Percentiles rank a stretch among this genome's conserved stretches.
Evolutionary conservation across 2,888 invertebrate genomes (phyloP).

Genomic region (Galerucella calmariensis): DNA sequence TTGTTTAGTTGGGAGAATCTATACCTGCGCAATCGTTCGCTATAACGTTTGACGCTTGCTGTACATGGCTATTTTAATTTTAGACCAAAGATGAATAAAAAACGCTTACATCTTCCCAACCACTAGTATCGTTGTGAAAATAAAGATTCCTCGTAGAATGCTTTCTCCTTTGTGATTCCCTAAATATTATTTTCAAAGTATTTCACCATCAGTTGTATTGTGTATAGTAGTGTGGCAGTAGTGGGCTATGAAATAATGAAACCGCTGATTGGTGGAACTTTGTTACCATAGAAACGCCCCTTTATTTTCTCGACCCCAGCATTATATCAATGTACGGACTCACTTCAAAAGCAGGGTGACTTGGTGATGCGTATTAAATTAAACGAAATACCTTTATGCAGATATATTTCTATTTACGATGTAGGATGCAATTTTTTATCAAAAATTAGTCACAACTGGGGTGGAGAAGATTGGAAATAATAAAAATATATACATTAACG

Average conservation of each 20-base stretch:
- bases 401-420: no score
- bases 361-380: conserved; percentile 9
- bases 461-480: no score
- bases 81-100: background rate
- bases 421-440: no score
- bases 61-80: no score
- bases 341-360: conserved; percentile 4
- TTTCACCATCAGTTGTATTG: background rate
- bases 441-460: no score
- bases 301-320: conserved; percentile 47
- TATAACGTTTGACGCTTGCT: no score
- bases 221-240: conserved; percentile 43
- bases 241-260: conserved; percentile 61
- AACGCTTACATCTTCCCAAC: background rate
- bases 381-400: background rate
- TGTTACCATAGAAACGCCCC: conserved; percentile 64
- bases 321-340: conserved; percentile 36
- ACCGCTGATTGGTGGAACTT: conserved; percentile 64
- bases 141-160: background rate
- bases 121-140: background rate
- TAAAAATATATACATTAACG: no score
- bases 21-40: no score
- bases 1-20: no score
- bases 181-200: conserved; percentile 7
- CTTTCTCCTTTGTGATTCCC: background rate